Base-by-base conservation (phyloP, 2,888 invertebrate genomes). In the Globia sparganii region DNA sequence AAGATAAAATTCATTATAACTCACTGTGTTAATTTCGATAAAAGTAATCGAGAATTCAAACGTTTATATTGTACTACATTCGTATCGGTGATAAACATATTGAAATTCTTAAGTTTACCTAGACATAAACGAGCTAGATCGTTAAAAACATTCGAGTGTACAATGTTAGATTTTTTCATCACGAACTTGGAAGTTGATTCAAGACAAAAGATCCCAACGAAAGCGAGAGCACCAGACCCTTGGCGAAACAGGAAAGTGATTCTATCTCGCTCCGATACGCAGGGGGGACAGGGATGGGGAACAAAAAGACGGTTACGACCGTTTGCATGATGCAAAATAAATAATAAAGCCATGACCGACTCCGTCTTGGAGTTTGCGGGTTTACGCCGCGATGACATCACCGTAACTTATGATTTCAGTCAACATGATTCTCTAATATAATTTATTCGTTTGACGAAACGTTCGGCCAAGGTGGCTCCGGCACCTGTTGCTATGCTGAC, bases 381-480 rank as follows among this genome's bases (percentile, higher is more conserved):
- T 91, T 93, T 92, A 90, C 89, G 91, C 85, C 80, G 86, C 89
- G 94, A 95, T 96, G 96, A 96, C 96, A 96, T 96, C 96, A 96
- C 91, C 94, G 91, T 92, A 91, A 92, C 93, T 95, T 95, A 95
- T 95, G 94, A 94, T 94, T 95, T 93, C 92, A 94, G 94, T 94
- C 92, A 95, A 95, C 91, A 95, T 88, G 81, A 81, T 85, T 87
- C 89, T 88, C 86, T 91, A 89, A 91, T 90, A 87, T 92, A 91
- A 86, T 83, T 81, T 83, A 84, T 92, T 91, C 91, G 86, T 87
- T 90, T 90, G 92, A 91, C 91, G 90, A 91, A 91, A 89, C 89
- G 84, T 88, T 91, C 80, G 81, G 75, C 86, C 81, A 85, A 87
- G 87, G 81, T 81, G 86, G 75, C 83, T 84, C 82, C 85, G 64